Evolutionary conservation across 1,140 invertebrate genomes (phyloP), one percentile per base, ranked within the genome.

Genomic region (Magallana angulata): DNA sequence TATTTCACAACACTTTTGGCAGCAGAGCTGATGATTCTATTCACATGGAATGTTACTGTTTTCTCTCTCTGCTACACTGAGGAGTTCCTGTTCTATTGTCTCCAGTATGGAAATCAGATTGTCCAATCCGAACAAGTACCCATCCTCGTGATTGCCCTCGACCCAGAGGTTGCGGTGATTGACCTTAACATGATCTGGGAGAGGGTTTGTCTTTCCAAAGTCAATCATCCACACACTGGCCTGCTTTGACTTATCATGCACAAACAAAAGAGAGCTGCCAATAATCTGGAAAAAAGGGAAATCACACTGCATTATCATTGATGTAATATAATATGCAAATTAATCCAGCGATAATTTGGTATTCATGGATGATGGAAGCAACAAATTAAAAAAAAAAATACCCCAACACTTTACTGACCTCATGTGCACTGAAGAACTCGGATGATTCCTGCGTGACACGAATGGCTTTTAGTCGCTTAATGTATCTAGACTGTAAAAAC

Each of bases 121-220:
- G 93, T 98, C 97, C 12, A 99, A 96, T 62, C 99, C 99, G 89
- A 98, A 97, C 84, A 99, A 96, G 95, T 99, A 99, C 57, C 99
- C 99, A 94, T 99, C 99, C 95, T 99, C 99, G 93, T 99, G 98
- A 94, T 99, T 99, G n/a, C 98, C 98, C 58, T 99, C 97, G 90
- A 97, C 96, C 99, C 98, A 99, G 64, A 96, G 96, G 9, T 96
- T 96, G 85, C 96, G 96, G 94, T 99, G 99, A 87, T 96, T 96
- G 85, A 99, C 97, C 82, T 93, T 95, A 76, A 97, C 93, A 85
- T 96, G 96, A 1, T 96, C 96, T 2, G 98, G 98, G 80, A 99
- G 95, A 16, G 96, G 96, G 81, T 98, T 96, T 2, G 98, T 99
- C 95, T 99, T 99, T 9, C 98, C 99, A 95, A 99, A 99, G 95